Conservation (phyloP, 2,797 vertebrate genomes). For the Periparus ater region DNA sequence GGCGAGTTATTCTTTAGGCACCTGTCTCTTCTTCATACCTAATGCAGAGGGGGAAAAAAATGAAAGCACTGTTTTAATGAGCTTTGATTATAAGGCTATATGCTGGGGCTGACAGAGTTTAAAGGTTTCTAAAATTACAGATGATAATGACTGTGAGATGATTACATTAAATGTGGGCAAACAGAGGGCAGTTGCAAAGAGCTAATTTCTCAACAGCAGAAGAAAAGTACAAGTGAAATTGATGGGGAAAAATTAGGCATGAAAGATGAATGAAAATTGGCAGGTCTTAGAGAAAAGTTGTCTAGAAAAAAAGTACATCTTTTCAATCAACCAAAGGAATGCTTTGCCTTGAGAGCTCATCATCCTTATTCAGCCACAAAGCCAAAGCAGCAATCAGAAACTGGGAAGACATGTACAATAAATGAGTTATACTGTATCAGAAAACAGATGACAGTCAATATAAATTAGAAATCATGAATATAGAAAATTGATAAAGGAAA, state of each 20-base stretch:
- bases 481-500: constrained; percentile 1
- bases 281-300: constrained; percentile 10
- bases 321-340: constrained; percentile 39
- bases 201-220: constrained; percentile 42
- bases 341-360: constrained; percentile 46
- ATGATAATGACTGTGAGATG: constrained; percentile 14
- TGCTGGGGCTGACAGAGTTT: neutral
- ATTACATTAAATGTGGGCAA: constrained; percentile 53
- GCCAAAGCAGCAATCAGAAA: constrained; percentile 54
- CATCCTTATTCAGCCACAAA: constrained; percentile 40
- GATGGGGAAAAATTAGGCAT: constrained; percentile 17
- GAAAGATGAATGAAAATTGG: constrained; percentile 37
- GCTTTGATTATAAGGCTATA: constrained; percentile 12
- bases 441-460: constrained; percentile 6
- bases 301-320: neutral
- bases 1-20: neutral
- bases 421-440: neutral
- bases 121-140: constrained; percentile 46
- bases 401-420: neutral
- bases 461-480: neutral
- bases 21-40: neutral
- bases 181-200: constrained; percentile 50
- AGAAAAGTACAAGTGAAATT: constrained; percentile 36
- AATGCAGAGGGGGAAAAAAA: neutral
- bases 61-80: neutral